Evolutionary conservation across 2,797 vertebrate genomes (phyloP).

Genomic region (Graptemys geographica): DNA sequence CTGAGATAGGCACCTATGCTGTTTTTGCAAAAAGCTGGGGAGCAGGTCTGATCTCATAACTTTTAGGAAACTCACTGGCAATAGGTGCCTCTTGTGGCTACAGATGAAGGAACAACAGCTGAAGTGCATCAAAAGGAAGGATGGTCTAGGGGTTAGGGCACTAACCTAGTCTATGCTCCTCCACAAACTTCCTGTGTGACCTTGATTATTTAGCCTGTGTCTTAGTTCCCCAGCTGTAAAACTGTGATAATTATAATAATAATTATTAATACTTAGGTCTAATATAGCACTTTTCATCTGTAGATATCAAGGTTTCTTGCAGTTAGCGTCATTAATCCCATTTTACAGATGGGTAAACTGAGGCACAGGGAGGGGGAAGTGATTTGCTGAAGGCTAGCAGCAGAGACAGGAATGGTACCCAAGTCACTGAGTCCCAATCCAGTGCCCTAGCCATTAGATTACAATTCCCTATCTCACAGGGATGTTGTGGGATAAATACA

Average conservation of each 20-base stretch:
- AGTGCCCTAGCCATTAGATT: neutral
- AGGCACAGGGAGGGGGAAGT: no score
- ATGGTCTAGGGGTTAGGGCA: fast-evolving
- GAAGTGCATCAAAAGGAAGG: neutral
- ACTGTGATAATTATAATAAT: neutral
- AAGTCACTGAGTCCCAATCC: neutral
- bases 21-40: no score
- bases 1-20: no score
- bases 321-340: neutral
- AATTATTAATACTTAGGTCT: neutral
- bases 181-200: neutral
- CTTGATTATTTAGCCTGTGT: neutral
- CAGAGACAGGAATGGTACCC: neutral
- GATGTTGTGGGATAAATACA: neutral
- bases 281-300: neutral
- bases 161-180: neutral
- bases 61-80: neutral
- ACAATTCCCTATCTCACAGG: neutral
- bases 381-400: neutral
- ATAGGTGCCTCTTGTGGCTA: neutral
- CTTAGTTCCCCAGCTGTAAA: neutral
- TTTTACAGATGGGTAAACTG: neutral
- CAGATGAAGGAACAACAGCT: neutral
- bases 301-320: neutral
- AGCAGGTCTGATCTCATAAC: no score